These are phyloP conservation scores for Asbolus verrucosus DNA, from an alignment of 1,140 invertebrate genomes.

Conservation along the genomic window DNA sequence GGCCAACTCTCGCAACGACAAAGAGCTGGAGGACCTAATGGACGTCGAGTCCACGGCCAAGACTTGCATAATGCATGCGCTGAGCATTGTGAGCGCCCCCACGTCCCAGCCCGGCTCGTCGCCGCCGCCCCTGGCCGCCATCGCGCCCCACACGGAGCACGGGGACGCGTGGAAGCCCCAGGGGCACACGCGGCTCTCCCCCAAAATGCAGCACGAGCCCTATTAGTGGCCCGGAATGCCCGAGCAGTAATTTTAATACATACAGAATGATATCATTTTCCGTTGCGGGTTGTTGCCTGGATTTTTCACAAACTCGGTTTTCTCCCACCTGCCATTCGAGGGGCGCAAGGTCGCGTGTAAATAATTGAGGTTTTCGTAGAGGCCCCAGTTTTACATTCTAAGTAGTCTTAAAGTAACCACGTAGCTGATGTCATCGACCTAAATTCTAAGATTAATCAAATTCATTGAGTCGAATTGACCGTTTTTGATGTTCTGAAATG, in stretches of 20 bases:
- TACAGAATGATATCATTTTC: constrained; percentile 1
- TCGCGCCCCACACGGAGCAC: constrained; percentile 58
- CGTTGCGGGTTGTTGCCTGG: background rate
- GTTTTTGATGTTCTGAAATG: background rate
- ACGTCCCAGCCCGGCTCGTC: constrained; percentile 60
- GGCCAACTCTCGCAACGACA: constrained; percentile 62
- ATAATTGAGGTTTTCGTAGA: background rate
- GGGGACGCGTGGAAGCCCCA: constrained; percentile 61
- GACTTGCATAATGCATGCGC: constrained; percentile 63
- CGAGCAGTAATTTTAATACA: constrained; percentile 9
- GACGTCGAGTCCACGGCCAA: constrained; percentile 61
- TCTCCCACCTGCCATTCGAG: background rate
- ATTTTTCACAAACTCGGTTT: background rate
- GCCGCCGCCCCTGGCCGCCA: constrained; percentile 61
- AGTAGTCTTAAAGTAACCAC: background rate
- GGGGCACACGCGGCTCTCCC: constrained; percentile 58
- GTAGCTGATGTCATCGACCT: constrained; percentile 5
- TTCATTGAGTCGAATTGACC: background rate
- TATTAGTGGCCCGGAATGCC: constrained; percentile 49
- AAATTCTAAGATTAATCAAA: too few species aligned
- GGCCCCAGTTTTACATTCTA: background rate
- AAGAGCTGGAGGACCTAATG: constrained; percentile 64
- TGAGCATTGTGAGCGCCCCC: constrained; percentile 63
- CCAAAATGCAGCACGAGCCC: constrained; percentile 52
- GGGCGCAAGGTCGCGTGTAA: constrained; percentile 2